Evolutionary conservation across 2,797 vertebrate genomes (phyloP), one percentile per base, ranked within the genome.

Genomic region (Leptodactylus fallax): DNA sequence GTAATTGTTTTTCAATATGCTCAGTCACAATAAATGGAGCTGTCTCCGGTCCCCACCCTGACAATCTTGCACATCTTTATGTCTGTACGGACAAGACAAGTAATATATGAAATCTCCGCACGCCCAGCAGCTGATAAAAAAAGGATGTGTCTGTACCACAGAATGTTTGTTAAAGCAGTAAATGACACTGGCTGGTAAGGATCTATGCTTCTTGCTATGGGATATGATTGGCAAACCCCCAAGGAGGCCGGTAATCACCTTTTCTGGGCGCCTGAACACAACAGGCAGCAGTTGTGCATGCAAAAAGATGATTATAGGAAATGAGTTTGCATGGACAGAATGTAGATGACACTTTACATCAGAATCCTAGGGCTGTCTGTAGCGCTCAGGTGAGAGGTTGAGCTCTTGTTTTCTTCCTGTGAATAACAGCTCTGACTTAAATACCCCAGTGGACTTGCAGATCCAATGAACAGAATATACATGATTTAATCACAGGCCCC

Each of bases 1-100:
- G 79, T 79, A 89, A 89, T 89, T 89, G 84, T 89, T 89, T 89
- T 89, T 86, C 88, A 82, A 89, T 89, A 89, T 83, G 79, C 85
- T 89, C 88, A 86, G 83, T 86, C 88, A 89, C 84, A 89, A 89
- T 89, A 89, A 89, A 89, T 89, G 79, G 85, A 86, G 88, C 85
- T 89, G 88, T 86, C 87, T 81, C 61, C 79, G 60, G 88, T 89
- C 88, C 85, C 87, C 84, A 89, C 83, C 79, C 79, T 89, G 83
- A 82, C 88, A 89, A 86, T 86, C 88, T 85, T 67, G 69, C 79
- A 86, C 87, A 85, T 89, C 87, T 89, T 86, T 77, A 81, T 89
- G 87, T 86, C 79, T 82, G 84, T 81, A 60, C 12, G 71, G 87
- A 89, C 87, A 86, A 85, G 88, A 79, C 85, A 82, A 86, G 85